These are phyloP conservation scores for Leptinotarsa tumamoca DNA, from an alignment of 2,888 invertebrate species.

Conservation along the genomic window DNA sequence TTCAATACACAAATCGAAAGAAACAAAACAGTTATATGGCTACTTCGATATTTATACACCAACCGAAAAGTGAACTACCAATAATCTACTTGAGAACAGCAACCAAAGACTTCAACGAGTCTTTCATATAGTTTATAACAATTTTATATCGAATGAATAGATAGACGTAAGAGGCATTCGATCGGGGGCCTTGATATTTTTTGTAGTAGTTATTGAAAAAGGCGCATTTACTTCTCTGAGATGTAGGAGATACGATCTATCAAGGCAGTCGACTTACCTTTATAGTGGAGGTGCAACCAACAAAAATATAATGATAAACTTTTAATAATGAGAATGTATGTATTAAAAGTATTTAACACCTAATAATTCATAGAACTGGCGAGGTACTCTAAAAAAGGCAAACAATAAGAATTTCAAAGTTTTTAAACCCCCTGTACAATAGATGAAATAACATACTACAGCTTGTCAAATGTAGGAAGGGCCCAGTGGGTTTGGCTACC, in stretches of 20 bases:
- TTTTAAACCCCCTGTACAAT: too few species aligned
- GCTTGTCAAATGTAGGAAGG: too few species aligned
- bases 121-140: conserved; percentile 1
- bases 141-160: neutral
- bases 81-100: neutral
- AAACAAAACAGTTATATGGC: conserved; percentile 27
- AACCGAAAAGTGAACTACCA: conserved; percentile 12
- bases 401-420: too few species aligned
- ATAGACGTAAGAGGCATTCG: conserved; percentile 3
- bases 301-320: neutral
- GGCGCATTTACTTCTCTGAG: neutral
- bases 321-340: too few species aligned
- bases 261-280: neutral
- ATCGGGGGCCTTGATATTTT: conserved; percentile 4
- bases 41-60: conserved; percentile 10
- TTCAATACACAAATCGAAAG: conserved; percentile 31
- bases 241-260: neutral
- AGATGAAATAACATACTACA: too few species aligned
- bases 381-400: too few species aligned
- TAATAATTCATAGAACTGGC: too few species aligned
- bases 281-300: neutral
- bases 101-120: too few species aligned
- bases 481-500: too few species aligned
- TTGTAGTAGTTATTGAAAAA: neutral
- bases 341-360: too few species aligned